Evolutionary conservation across 2,113 vertebrate species (phyloP), one percentile per base, ranked within the genome.

Genomic region (Bufo bufo): DNA sequence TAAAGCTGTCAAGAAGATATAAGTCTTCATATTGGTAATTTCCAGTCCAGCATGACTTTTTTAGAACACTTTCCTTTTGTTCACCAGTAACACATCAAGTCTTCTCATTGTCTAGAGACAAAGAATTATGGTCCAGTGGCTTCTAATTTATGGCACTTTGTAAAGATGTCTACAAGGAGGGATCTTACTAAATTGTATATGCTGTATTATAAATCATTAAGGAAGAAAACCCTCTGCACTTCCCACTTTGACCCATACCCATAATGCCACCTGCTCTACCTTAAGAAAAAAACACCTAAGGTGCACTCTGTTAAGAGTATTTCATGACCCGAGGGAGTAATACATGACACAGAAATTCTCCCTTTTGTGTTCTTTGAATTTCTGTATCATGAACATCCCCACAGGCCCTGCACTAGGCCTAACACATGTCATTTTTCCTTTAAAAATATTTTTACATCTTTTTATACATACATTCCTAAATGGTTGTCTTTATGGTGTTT

Each of bases 1-100:
- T 71, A 43, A 23, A 84, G 13, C 19, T 84, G 63, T 71, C 63
- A 84, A 71, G 49, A 54, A 71, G 82, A 84, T 69, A 54, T 84
- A 83, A 49, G 63, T 3, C 47, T 69, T 49, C 45, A 20, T 82
- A 50, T 61, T 19, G 52, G 19, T 77, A 49, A 77, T 77, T 50
- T 49, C 19, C 6, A 49, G 13, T 65, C 45, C 45, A 14, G 9
- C 14, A 50, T 50, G 52, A 61, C 45, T 50, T 66, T 47, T 66
- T n/a, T 45, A 49, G 49, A 65, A 19, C 43, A n/a, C 65, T 63
- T 47, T 65, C 17, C 17, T 49, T 49, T 65, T 20, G 4, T 49
- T 79, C 7, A 82, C 10, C 47, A n/a, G 63, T 65, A 13, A 71
- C 71, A 63, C 43, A 80, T 17, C 14, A 12, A 49, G 61, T 50